phyloP scores from a whole-genome alignment of 2,113 vertebrate species.

The Hippopotamus amphibius region DNA sequence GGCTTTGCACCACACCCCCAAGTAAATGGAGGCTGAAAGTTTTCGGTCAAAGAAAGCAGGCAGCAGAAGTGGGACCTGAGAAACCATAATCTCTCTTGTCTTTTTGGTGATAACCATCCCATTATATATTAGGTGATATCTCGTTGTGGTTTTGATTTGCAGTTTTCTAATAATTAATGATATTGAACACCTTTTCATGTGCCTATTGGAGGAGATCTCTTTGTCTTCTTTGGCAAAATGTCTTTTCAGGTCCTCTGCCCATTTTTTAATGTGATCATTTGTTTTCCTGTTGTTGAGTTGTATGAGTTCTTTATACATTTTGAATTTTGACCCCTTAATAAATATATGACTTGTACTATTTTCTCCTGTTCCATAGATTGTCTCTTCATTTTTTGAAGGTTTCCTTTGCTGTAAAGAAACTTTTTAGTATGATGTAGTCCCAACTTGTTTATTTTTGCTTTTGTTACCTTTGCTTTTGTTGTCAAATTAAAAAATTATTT shows the following conservation, averaged over 20 bases:
- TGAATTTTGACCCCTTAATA: no score
- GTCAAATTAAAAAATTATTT: neutral
- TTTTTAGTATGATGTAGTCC: neutral
- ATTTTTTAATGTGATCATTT: neutral
- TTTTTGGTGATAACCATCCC: neutral
- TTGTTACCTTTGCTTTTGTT: neutral
- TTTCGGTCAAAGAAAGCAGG: neutral
- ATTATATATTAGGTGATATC: neutral
- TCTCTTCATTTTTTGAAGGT: neutral
- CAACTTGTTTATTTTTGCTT: neutral
- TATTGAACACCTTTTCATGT: neutral
- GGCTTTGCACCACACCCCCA: fast-evolving
- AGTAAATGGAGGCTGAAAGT: neutral
- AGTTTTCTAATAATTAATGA: neutral
- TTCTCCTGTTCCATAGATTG: neutral
- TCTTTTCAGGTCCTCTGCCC: neutral
- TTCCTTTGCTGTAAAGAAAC: neutral
- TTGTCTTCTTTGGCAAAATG: neutral
- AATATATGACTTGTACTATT: neutral
- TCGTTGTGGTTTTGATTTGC: neutral
- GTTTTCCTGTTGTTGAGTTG: neutral
- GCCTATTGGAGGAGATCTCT: neutral
- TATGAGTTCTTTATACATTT: neutral
- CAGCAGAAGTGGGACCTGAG: neutral
- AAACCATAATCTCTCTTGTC: neutral